Base-by-base conservation (phyloP, 2,888 invertebrate species). In the Gandaritis pyraliata region DNA sequence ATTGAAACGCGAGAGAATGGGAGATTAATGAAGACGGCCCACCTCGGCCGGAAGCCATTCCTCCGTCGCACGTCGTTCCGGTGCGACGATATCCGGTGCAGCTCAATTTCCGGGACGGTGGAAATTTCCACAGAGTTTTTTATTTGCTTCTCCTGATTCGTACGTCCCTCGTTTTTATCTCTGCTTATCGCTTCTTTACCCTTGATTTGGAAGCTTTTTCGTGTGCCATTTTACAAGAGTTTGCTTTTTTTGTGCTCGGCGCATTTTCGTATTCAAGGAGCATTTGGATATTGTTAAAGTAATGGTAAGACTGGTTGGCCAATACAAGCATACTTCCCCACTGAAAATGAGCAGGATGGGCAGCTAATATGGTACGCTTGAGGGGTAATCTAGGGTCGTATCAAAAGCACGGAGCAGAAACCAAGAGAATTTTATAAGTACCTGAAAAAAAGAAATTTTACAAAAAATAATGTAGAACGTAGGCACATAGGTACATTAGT, bases 81-180 rank as follows among this genome's bases (percentile, higher is more conserved):
- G 86, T 87, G 86, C 85, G 86, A 86, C 88, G 88, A 90, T 90
- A 90, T 91, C 90, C 90, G 89, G 85, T 85, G 88, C 85, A 87
- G 86, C 86, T 86, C 89, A 90, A 91, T 90, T 90, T 91, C 90
- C 90, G 83, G 87, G 67, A 74, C 81, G 79, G 82, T 85, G 81
- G 83, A 84, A 86, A 80, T 80, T 82, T 79, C 78, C 80, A 74
- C 77, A 66, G 80, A 79, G 79, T 82, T 85, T 86, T n/a, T 87
- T 87, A 83, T 86, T 87, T 84, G 80, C 78, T 43, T 16, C 41
- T 76, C 77, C 76, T 81, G 80, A 82, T 83, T 82, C 79, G 75
- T 75, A 72, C 72, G 73, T 72, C 68, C 43, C 66, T 56, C 65
- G 61, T 57, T 53, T 74, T 76, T 71, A 61, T 72, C 66, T 67